These are phyloP conservation scores for Dromiciops gliroides DNA, from an alignment of 2,113 vertebrate species.

Conservation along the genomic window DNA sequence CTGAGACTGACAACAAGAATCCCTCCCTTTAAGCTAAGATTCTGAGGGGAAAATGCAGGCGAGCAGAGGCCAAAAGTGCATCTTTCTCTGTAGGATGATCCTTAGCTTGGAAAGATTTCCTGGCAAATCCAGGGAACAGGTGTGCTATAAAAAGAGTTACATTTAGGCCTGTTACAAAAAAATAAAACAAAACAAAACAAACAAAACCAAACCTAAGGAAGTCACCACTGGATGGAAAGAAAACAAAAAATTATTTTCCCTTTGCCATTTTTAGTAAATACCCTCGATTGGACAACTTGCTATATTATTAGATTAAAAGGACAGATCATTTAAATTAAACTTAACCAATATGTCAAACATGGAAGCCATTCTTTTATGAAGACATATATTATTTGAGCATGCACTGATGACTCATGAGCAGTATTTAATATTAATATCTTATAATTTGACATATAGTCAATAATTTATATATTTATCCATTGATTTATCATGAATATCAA, in stretches of 20 bases:
- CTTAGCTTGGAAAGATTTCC: conserved; percentile 45
- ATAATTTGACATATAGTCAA: no score
- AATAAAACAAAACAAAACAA: conserved; percentile 27
- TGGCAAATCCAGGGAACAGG: conserved; percentile 56
- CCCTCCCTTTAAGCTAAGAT: conserved; percentile 55
- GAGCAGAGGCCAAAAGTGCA: conserved; percentile 8
- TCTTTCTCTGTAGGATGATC: neutral
- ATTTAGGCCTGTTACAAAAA: conserved; percentile 28
- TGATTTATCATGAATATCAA: no score
- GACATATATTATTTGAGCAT: neutral
- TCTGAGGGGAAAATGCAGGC: conserved; percentile 46
- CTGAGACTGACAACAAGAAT: conserved; percentile 59
- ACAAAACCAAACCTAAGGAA: neutral
- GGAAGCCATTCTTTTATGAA: neutral
- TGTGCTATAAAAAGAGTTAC: conserved; percentile 50
- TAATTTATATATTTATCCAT: neutral
- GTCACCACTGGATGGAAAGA: conserved; percentile 50
- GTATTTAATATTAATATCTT: no score
- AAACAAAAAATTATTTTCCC: neutral
- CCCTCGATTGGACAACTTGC: neutral
- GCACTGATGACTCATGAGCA: neutral
- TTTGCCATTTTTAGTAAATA: conserved; percentile 30
- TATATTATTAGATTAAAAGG: neutral
- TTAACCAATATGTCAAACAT: neutral
- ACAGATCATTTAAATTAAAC: neutral